These are phyloP conservation scores for Stenchaetothrips biformis DNA, from an alignment of 2,888 invertebrate genomes.

Conservation along the genomic window DNA sequence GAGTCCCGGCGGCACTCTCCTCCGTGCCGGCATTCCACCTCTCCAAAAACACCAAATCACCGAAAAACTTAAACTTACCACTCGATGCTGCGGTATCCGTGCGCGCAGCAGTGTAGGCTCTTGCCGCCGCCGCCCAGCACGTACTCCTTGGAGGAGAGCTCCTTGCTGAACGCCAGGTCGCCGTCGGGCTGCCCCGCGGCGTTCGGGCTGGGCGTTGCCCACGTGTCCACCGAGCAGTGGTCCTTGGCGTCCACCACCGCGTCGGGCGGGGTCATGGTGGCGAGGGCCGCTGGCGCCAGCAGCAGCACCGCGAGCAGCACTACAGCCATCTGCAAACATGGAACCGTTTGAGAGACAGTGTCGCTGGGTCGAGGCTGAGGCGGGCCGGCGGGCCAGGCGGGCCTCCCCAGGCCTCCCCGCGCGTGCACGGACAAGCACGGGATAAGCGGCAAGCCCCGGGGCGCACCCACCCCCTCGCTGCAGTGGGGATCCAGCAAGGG, in stretches of 20 bases:
- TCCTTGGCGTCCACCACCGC: slow-evolving; percentile 14
- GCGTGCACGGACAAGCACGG: no score
- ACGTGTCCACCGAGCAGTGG: slow-evolving; percentile 14
- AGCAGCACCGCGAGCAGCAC: neutral
- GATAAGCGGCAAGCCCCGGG: no score
- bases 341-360: no score
- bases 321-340: neutral
- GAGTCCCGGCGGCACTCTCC: no score
- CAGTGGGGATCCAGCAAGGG: no score
- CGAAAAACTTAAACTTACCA: slow-evolving; percentile 55
- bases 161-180: slow-evolving; percentile 69
- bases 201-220: neutral
- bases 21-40: no score
- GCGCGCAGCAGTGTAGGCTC: slow-evolving; percentile 71
- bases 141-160: slow-evolving; percentile 62
- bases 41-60: slow-evolving; percentile 30
- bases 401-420: no score
- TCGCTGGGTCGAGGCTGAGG: no score
- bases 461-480: no score
- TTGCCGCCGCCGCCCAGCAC: slow-evolving; percentile 66
- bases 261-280: neutral
- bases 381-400: no score
- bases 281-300: neutral
- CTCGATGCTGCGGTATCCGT: slow-evolving; percentile 71
- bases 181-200: neutral